Evolutionary conservation across 1,140 invertebrate species (phyloP).

Genomic region (Sinonovacula constricta): DNA sequence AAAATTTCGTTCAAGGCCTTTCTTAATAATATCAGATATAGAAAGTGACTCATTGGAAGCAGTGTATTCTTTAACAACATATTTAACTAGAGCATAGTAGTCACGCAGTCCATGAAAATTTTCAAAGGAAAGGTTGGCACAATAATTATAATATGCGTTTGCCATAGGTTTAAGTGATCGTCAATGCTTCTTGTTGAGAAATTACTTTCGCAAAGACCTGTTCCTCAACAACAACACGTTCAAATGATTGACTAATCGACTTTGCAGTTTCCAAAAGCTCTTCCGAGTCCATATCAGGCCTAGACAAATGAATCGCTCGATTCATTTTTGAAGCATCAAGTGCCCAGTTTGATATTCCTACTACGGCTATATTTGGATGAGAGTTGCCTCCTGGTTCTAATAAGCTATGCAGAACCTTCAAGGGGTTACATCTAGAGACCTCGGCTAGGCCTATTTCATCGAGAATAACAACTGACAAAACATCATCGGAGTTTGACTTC

Average conservation of each 20-base stretch:
- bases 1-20: conserved; percentile 65
- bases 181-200: not conserved
- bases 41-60: not conserved
- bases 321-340: conserved; percentile 67
- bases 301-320: conserved; percentile 58
- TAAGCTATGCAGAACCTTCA: conserved; percentile 58
- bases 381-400: conserved; percentile 41
- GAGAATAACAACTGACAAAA: conserved; percentile 62
- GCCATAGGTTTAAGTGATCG: conserved; percentile 50
- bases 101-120: conserved; percentile 71
- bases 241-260: conserved; percentile 41
- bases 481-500: conserved; percentile 52
- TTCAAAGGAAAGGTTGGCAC: conserved; percentile 47
- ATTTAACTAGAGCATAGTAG: conserved; percentile 70
- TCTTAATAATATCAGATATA: conserved; percentile 13
- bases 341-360: conserved; percentile 69
- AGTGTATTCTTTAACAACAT: conserved; percentile 41
- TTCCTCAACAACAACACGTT: not conserved
- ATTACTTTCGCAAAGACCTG: not conserved
- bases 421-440: conserved; percentile 52
- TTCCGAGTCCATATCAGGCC: conserved; percentile 58
- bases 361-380: conserved; percentile 58
- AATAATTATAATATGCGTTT: conserved; percentile 56
- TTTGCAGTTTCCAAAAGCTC: conserved; percentile 29
- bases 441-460: conserved; percentile 69